Percentiles rank a stretch among this genome's conserved stretches.
phyloP scores from a whole-genome alignment of 2,113 vertebrate species.

The Indicator maculatus region DNA sequence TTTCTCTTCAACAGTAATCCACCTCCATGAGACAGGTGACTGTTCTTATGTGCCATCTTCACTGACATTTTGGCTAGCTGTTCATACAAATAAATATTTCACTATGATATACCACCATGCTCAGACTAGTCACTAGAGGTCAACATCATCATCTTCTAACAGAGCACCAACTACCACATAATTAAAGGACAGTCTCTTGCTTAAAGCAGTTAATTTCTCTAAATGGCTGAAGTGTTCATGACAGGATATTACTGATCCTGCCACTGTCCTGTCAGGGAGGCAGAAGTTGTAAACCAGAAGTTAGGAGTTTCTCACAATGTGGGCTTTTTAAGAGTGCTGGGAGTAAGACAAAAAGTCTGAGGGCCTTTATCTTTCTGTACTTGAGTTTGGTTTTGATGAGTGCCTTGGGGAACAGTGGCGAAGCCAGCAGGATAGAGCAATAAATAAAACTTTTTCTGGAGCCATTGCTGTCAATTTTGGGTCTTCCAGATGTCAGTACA shows the following conservation, averaged over 20 bases:
- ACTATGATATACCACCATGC: not conserved
- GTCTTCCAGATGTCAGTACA: not conserved
- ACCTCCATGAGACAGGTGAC: not conserved
- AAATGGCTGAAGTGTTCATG: not conserved
- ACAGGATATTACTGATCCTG: not conserved
- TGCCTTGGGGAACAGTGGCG: not conserved
- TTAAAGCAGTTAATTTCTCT: not conserved
- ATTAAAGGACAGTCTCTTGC: not conserved
- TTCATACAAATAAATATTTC: not conserved
- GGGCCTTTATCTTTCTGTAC: not conserved
- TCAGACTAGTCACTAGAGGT: slow-evolving; percentile 45
- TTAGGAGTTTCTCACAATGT: not conserved
- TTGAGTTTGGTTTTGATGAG: not conserved
- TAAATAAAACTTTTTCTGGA: not conserved
- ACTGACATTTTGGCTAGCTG: not conserved
- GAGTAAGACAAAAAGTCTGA: not conserved
- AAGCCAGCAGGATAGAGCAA: not conserved
- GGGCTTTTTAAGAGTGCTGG: not conserved
- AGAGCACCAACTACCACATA: not conserved
- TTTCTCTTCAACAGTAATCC: not conserved
- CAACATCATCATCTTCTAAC: slow-evolving; percentile 29
- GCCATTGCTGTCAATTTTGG: not conserved
- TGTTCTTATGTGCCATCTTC: not conserved
- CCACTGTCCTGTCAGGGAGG: not conserved
- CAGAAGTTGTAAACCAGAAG: not conserved